These are phyloP conservation scores for Harpagoxenus sublaevis DNA, from an alignment of 2,888 invertebrate genomes.

Conservation along the genomic window DNA sequence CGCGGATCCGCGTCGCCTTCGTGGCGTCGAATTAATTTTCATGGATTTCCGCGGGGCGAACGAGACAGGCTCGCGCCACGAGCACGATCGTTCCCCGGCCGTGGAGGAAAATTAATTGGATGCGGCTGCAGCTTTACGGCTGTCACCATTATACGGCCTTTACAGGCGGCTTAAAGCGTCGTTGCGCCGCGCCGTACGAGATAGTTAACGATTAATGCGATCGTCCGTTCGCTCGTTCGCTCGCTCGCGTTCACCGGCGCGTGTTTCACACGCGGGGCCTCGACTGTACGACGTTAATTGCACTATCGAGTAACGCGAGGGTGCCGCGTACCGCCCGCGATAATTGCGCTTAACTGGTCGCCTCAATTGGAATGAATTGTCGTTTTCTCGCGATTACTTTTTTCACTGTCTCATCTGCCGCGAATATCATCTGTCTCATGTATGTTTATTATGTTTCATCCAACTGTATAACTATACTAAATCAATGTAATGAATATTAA, in stretches of 20 bases:
- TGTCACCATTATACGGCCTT: conserved; percentile 71
- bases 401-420: neutral
- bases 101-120: conserved; percentile 72
- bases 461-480: neutral
- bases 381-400: conserved; percentile 61
- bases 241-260: conserved; percentile 69
- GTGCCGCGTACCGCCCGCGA: conserved; percentile 64
- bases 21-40: conserved; percentile 70
- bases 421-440: neutral
- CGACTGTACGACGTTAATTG: conserved; percentile 78
- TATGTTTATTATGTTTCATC: neutral
- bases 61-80: conserved; percentile 39
- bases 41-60: conserved; percentile 61
- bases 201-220: conserved; percentile 77
- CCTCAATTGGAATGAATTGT: conserved; percentile 78
- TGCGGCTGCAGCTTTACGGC: conserved; percentile 72
- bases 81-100: conserved; percentile 57
- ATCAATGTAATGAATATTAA: neutral
- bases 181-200: conserved; percentile 63
- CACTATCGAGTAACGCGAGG: conserved; percentile 80
- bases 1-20: conserved; percentile 42
- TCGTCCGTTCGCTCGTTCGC: conserved; percentile 50
- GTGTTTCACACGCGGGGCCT: conserved; percentile 78
- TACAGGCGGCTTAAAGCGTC: conserved; percentile 61
- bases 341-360: conserved; percentile 78